Conservation (phyloP, 92 coral and sea anemone genomes). For the Galaxea fascicularis region DNA sequence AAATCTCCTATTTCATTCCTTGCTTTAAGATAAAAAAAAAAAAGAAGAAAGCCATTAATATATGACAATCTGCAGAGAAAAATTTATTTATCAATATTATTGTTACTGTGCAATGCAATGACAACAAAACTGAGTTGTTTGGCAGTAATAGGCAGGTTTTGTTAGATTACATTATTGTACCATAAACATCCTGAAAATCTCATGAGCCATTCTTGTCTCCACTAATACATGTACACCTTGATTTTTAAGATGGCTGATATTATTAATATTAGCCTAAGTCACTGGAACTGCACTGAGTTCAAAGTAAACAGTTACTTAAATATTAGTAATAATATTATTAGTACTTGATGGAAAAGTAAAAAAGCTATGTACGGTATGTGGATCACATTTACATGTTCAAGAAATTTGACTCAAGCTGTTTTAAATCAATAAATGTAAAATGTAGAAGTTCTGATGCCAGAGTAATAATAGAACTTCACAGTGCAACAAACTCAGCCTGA, state of each 20-base stretch:
- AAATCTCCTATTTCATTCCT: constrained; percentile 17
- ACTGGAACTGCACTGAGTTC: no score
- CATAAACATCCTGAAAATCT: not conserved
- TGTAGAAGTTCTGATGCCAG: no score
- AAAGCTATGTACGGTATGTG: not conserved
- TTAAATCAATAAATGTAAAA: no score
- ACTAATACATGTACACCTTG: not conserved
- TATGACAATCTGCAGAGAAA: constrained; percentile 15
- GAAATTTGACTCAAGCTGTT: not conserved
- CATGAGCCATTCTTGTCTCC: not conserved
- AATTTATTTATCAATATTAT: not conserved
- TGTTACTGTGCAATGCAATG: not conserved
- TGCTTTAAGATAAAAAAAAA: not conserved
- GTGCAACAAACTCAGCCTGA: no score
- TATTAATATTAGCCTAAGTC: no score
- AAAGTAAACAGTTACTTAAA: no score
- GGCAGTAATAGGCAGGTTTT: not conserved
- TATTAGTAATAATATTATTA: no score
- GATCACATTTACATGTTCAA: not conserved
- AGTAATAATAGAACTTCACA: no score
- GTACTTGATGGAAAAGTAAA: not conserved
- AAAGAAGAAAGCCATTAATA: constrained; percentile 28
- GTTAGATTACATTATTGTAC: not conserved
- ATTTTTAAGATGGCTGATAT: no score
- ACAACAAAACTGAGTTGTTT: not conserved